Evolutionary conservation across 2,797 vertebrate species (phyloP).

Genomic region (Galago senegalensis): DNA sequence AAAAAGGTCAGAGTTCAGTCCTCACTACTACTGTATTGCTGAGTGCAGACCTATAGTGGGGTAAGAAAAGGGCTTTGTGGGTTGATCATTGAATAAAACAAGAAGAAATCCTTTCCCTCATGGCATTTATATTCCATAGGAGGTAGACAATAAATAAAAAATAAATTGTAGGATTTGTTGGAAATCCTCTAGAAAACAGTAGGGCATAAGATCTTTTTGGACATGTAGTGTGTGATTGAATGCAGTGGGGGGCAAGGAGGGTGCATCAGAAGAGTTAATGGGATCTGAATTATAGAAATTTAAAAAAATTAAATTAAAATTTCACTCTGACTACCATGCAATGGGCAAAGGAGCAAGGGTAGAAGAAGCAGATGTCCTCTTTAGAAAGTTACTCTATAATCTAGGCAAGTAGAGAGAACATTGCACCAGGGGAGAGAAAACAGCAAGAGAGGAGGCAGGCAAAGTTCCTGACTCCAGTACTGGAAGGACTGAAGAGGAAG

Average conservation of each 20-base stretch:
- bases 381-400: background rate
- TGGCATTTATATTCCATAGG: background rate
- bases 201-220: background rate
- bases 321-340: background rate
- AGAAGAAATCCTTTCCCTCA: background rate
- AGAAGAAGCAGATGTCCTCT: background rate
- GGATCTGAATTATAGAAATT: background rate
- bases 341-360: background rate
- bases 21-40: background rate
- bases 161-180: background rate
- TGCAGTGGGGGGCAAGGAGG: background rate
- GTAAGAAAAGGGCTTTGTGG: background rate
- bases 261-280: no score
- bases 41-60: background rate
- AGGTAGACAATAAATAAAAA: slow-evolving; percentile 35
- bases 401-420: background rate
- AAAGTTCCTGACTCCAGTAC: background rate
- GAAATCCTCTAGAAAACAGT: background rate
- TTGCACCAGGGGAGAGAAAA: background rate
- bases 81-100: background rate
- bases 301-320: background rate
- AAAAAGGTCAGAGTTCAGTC: background rate
- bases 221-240: background rate
- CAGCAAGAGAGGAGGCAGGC: background rate
- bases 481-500: background rate